Evolutionary conservation across 2,888 invertebrate genomes (phyloP), one percentile per base, ranked within the genome.

Genomic region (Seladonia tumulorum): DNA sequence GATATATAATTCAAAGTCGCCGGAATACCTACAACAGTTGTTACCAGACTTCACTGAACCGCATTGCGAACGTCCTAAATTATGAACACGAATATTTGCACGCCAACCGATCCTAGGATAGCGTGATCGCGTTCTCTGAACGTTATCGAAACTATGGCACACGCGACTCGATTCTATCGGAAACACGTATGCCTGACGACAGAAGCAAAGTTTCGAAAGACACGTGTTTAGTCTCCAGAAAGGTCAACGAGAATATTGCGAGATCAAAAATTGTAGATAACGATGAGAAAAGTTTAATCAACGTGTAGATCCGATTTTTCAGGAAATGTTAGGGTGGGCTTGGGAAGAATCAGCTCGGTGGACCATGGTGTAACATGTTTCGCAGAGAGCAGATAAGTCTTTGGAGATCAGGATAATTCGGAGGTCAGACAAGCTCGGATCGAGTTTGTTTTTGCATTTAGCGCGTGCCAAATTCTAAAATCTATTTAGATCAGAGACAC

Each of bases 1-100:
- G 97, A 96, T 84, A 98, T 97, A 95, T 98, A 98, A 94, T 98
- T 98, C 85, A 98, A 95, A 1, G 98, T 98, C 5, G 97, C 96
- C 57, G 98, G 98, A 86, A 98, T 97, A 91, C 98, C 98, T 97
- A 94, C 29, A 94, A 95, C 88, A 16, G 25, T 25, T 14, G 14
- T 2, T 70, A 42, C 42, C 12, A 47, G 8, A 3, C 39, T 14
- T 16, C 8, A 71, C 0, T 8, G 2, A n/a, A 12, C 35, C 10
- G 22, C n/a, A 70, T 12, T 42, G 42, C 7, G 47, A 39, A 47
- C 14, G 16, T n/a, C 4, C 16, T 8, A 25, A 71, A 39, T 45
- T n/a, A 70, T 47, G 8, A 71, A 16, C 35, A 16, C 35, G 47
- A 53, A 66, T 66, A 39, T 12, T 12, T 45, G 42, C 47, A 71